A percentile compares a stretch with the other conserved stretches of the same genome.
phyloP scores from a whole-genome alignment of 2,797 vertebrate species.

The Amazona finschi region DNA sequence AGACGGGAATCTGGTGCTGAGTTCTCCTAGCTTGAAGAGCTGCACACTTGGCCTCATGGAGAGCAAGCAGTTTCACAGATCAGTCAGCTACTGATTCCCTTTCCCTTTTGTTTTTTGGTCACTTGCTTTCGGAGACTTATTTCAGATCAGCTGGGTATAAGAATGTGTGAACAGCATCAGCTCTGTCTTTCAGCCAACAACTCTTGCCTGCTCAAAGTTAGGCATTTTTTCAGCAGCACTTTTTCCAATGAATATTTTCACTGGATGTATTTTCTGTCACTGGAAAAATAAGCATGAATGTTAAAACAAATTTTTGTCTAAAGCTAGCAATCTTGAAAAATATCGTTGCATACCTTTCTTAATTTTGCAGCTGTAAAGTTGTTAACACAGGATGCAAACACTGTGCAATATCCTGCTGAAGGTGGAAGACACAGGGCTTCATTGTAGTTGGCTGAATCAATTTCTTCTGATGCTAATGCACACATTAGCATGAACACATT shows the following conservation, averaged over 20 bases:
- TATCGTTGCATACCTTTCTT: background rate
- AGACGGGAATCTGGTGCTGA: background rate
- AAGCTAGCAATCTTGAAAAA: background rate
- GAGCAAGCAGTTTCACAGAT: background rate
- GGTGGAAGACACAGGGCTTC: background rate
- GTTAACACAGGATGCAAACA: background rate
- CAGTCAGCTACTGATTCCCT: background rate
- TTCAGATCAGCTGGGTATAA: background rate
- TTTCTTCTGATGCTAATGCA: constrained; percentile 11
- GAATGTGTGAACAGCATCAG: background rate
- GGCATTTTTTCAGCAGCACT: background rate
- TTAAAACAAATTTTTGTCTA: background rate
- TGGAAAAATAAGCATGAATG: background rate
- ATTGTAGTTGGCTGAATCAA: background rate
- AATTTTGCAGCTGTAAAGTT: background rate
- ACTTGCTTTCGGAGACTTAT: background rate
- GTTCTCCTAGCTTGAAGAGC: background rate
- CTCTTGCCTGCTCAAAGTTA: background rate
- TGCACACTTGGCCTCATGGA: background rate
- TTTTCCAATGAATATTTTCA: background rate
- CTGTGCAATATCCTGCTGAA: background rate
- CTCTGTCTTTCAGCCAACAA: background rate
- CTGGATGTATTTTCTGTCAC: background rate
- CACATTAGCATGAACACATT: background rate
- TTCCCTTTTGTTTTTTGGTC: background rate